Evolutionary conservation across 2,797 vertebrate species (phyloP), one percentile per base, ranked within the genome.

Genomic region (Epinephelus awoara): DNA sequence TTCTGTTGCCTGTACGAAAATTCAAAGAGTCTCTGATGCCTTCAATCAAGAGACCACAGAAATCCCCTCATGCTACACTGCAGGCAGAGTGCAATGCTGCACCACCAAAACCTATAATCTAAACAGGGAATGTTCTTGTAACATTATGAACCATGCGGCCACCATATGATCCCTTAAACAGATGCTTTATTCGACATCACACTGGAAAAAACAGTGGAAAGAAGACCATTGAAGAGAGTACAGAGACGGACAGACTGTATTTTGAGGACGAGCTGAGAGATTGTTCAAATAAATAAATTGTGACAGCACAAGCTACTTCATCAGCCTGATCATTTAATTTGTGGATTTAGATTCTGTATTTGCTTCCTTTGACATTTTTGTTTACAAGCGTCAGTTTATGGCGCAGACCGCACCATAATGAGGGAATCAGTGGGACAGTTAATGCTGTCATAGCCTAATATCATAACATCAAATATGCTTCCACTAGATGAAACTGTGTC

Each of bases 181-280:
- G 77, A 75, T 59, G 62, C 68, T 79, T 65, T 57, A 77, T 75
- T 80, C 83, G 29, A 81, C 63, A 84, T 34, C 23, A 52, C 47
- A 59, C 27, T 67, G 59, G 52, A 54, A 74, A 52, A 51, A 61
- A 63, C 29, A 17, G 50, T 67, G 56, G 57, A 75, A 71, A 80
- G 18, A 44, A 77, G 51, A 73, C 57, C 38, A 42, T 2, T 51
- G 46, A 65, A 13, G 25, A 52, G 3, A 25, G 38, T 17, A 77
- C 42, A 67, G 27, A 50, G 6, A 52, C 12, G 8, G 21, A 27
- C 12, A 55, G 25, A 42, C 2, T 1, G 21, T 56, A 19, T 47
- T 59, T 54, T 54, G 18, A 58, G 23, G 52, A 42, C 19, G 14
- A 72, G 64, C 29, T 50, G 21, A 25, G 17, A 57, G 14, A 67